Evolutionary conservation across 2,113 vertebrate genomes (phyloP), one percentile per base, ranked within the genome.

Genomic region (Butorides virescens): DNA sequence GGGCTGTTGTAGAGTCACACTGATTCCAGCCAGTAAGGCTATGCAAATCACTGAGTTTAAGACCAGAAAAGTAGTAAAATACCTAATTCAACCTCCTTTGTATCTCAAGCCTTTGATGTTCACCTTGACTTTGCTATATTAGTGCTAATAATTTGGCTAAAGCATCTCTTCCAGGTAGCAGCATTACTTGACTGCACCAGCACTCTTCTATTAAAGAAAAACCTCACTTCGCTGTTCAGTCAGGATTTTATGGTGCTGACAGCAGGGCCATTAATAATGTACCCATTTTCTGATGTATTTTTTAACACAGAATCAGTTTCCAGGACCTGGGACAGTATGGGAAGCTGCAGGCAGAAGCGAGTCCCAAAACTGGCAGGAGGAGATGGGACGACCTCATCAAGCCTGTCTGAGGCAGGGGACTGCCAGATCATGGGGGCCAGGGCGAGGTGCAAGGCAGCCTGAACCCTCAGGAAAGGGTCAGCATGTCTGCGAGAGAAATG

Each of bases 271-370:
- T 83, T 85, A 86, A 66, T 88, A 88, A 79, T 50, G 52, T 27
- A 93, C 73, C 52, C 56, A 23, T 72, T 93, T 93, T 77, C 47
- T 90, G 53, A 82, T 93, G 52, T 71, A 42, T 93, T 87, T 88
- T 97, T 85, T 71, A 92, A 63, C 6, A 3, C 7, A 39, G 83
- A 77, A 56, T 71, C 5, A 27, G 92, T 95, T 80, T 70, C 42
- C 42, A 65, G 59, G 71, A 42, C 42, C 42, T 0, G 0, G 79
- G 74, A 21, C 67, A 18, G 8, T 21, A 46, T 58, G 75, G 62
- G 67, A 88, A 77, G 72, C 68, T 67, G 63, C 42, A 71, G 79
- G 63, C 39, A 74, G 61, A 67, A 78, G 52, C 11, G 42, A 58
- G 61, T 65, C 56, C 42, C 73, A 67, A 62, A 88, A 83, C 7